These are phyloP conservation scores for Caenorhabditis drosophilae DNA, from an alignment of 2,888 invertebrate genomes.

Conservation along the genomic window DNA sequence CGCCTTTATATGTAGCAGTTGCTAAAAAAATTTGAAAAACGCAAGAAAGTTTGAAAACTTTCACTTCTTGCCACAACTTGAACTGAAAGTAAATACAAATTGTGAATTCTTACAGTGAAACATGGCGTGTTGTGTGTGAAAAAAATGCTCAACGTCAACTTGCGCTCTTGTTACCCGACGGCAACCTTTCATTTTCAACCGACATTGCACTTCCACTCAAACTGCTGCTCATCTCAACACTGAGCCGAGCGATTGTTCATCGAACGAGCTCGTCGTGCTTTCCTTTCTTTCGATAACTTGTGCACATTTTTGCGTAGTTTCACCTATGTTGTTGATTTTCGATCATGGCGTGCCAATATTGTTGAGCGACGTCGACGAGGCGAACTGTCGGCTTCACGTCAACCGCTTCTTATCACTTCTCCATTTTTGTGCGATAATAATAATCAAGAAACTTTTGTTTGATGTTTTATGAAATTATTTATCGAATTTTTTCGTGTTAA, in stretches of 20 bases:
- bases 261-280: constrained; percentile 33
- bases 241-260: constrained; percentile 27
- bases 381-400: too few relatives aligned
- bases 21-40: too few relatives aligned
- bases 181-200: constrained; percentile 22
- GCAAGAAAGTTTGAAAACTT: too few relatives aligned
- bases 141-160: constrained; percentile 32
- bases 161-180: constrained; percentile 24
- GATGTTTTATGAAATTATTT: too few relatives aligned
- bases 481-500: too few relatives aligned
- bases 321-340: neutral
- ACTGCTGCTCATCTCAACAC: constrained; percentile 30
- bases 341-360: too few relatives aligned
- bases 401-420: constrained; percentile 20
- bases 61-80: constrained; percentile 2
- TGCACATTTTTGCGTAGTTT: neutral
- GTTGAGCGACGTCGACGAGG: too few relatives aligned
- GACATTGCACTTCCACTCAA: constrained; percentile 37
- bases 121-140: constrained; percentile 37
- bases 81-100: too few relatives aligned
- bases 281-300: constrained; percentile 42
- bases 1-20: too few relatives aligned
- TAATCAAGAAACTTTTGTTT: constrained; percentile 34
- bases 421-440: constrained; percentile 31
- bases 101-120: constrained; percentile 18